Evolutionary conservation across 2,113 vertebrate species (phyloP), one percentile per base, ranked within the genome.

Genomic region (Serinus canaria): DNA sequence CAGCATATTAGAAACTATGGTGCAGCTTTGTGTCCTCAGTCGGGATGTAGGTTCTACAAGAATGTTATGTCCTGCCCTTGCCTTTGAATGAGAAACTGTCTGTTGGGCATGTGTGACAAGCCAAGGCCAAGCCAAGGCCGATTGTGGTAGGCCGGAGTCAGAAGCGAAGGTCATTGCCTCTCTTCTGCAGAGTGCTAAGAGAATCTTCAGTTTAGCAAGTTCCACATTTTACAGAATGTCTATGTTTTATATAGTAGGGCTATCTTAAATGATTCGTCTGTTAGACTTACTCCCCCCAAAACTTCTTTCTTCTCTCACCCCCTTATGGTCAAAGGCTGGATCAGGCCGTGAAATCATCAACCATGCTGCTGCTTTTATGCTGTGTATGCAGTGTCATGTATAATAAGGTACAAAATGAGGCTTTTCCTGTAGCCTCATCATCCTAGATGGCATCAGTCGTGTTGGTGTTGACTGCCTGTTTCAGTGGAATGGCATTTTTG

Each of bases 1-100:
- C 0, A 2, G n/a, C 13, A 2, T 10, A 5, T 18, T 75, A 24
- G 56, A 64, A 83, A 44, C 10, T 37, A 17, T 28, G 25, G 2
- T 37, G 50, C 18, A 75, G 25, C 19, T 89, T 66, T 47, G 23
- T 64, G 50, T 79, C 76, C 55, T 66, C 15, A 72, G 44, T 46
- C 19, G 41, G 28, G 66, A 49, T 16, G 0, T 53, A 18, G 16
- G 12, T 91, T 81, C 79, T 62, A 18, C 5, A 31, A n/a, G 39
- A 52, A 37, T 33, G 13, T 19, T 37, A 13, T 17, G 52, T 53
- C 43, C 11, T 76, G 3, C 19, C 23, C 25, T 21, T 7, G 25
- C 12, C 75, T 92, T n/a, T 28, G 17, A 41, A 18, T 67, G 75
- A 86, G n/a, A 83, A 75, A 23, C 17, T 50, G 10, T 53, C 35